Evolutionary conservation across 2,888 invertebrate species (phyloP), one percentile per base, ranked within the genome.

Genomic region (Acanthosoma haemorrhoidale): DNA sequence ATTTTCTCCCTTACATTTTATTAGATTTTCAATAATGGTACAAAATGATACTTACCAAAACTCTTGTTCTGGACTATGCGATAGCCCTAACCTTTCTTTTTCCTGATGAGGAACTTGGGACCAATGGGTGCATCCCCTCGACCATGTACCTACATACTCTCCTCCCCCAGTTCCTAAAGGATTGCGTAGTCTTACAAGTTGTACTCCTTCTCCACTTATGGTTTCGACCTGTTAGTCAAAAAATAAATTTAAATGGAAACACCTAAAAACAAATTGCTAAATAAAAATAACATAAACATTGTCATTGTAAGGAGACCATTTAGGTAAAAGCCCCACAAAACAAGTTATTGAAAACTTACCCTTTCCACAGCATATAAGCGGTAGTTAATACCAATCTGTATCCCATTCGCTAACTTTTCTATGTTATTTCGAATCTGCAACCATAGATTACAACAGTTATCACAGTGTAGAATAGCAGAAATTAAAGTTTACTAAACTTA

Each of bases 361-460:
- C 87, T 86, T 79, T 90, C 89, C 31, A 89, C 83, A 25, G 87
- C 86, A 76, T 88, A 87, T 51, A 91, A 82, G 76, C 90, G 85
- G 80, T 93, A 94, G 80, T 92, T 92, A 74, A 88, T 87, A 76
- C 90, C 92, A 74, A 88, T 83, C 79, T 89, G 87, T 75, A 92
- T 87, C 15, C 88, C 88, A 78, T 86, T 87, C 11, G 86, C 82
- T 73, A 90, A 79, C 77, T 88, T 87, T 77, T 90, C 88, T 63
- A 83, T 82, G 70, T 82, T 81, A 70, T 82, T 82, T 77, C 85
- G 82, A 71, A 84, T 83, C 80, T 85, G 82, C 16, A 77, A 78
- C n/a, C 51, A 51, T 13, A 21, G 21, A 25, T 51, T 51, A n/a
- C n/a, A 25, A 25, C 25, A 2, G 5, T n/a, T 25, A 3, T n/a